Percentiles rank a stretch among this genome's conserved stretches.
phyloP scores from a whole-genome alignment of 2,113 vertebrate species.

The Phaethornis superciliosus region DNA sequence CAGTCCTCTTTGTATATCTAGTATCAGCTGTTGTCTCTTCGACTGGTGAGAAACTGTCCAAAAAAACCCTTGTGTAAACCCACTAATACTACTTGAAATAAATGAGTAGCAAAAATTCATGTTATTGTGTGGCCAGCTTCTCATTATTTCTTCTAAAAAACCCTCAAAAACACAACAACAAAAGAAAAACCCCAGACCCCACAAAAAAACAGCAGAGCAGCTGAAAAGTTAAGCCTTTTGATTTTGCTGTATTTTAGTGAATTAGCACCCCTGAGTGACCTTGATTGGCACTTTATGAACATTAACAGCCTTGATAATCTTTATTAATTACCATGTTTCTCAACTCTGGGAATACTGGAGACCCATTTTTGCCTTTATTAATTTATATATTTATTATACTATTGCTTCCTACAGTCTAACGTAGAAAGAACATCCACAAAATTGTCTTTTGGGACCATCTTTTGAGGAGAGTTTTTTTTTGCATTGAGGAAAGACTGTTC shows the following conservation, averaged over 20 bases:
- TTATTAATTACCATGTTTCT: slow-evolving; percentile 9
- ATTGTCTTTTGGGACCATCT: not conserved
- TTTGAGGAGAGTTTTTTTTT: not conserved
- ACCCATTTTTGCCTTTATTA: slow-evolving; percentile 1
- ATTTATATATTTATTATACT: slow-evolving; percentile 32
- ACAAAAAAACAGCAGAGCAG: not conserved
- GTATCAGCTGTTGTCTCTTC: not conserved
- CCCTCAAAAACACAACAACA: too few species aligned
- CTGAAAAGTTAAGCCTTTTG: not conserved
- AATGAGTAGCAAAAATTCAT: not conserved
- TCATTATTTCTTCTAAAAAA: not conserved
- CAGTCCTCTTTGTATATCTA: not conserved
- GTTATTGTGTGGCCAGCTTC: not conserved
- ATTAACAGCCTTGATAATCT: slow-evolving; percentile 10
- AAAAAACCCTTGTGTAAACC: not conserved
- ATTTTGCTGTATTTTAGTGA: slow-evolving; percentile 12
- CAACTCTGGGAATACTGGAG: not conserved
- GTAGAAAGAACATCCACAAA: not conserved
- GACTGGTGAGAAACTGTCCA: not conserved
- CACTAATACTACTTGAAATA: not conserved
- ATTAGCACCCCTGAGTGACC: not conserved
- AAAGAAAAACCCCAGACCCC: too few species aligned
- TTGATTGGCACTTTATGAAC: slow-evolving; percentile 12
- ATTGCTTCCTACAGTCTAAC: not conserved
- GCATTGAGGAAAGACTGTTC: not conserved